Conservation (phyloP, 2,888 invertebrate species). For the Ophioninae sp. region DNA sequence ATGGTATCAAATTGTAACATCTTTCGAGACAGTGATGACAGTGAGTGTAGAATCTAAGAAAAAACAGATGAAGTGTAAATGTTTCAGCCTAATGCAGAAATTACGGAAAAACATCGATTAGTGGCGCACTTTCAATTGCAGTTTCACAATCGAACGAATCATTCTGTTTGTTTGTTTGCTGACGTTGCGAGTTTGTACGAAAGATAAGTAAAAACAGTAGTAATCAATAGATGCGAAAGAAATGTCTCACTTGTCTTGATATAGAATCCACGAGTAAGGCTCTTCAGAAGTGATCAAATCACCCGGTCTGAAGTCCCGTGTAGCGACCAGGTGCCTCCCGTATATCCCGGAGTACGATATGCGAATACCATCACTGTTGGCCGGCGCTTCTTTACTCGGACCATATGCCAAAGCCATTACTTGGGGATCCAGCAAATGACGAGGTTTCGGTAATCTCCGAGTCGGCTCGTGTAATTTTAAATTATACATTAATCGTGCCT, state of each 20-base stretch:
- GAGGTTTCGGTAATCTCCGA: conserved; percentile 63
- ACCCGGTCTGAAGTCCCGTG: conserved; percentile 76
- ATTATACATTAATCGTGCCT: conserved; percentile 16
- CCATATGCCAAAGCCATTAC: conserved; percentile 70
- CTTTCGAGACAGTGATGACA: conserved; percentile 77
- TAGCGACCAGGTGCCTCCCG: conserved; percentile 77
- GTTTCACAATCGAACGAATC: background rate
- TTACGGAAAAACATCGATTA: no score
- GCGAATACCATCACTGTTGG: conserved; percentile 73
- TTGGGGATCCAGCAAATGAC: conserved; percentile 72
- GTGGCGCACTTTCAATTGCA: no score
- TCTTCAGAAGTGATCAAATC: conserved; percentile 76
- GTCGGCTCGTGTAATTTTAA: conserved; percentile 35
- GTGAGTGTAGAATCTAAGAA: conserved; percentile 78
- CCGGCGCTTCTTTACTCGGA: conserved; percentile 74
- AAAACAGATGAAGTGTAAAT: background rate
- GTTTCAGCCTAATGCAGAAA: no score
- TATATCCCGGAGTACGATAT: conserved; percentile 75
- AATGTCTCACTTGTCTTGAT: conserved; percentile 74
- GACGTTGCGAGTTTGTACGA: conserved; percentile 24
- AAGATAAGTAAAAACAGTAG: background rate
- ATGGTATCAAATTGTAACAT: conserved; percentile 77
- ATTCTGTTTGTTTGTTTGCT: background rate
- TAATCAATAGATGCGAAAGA: background rate
- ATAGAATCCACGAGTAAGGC: conserved; percentile 76